Evolutionary conservation across 2,797 vertebrate genomes (phyloP), one percentile per base, ranked within the genome.

Genomic region (Silurus lanzhouensis): DNA sequence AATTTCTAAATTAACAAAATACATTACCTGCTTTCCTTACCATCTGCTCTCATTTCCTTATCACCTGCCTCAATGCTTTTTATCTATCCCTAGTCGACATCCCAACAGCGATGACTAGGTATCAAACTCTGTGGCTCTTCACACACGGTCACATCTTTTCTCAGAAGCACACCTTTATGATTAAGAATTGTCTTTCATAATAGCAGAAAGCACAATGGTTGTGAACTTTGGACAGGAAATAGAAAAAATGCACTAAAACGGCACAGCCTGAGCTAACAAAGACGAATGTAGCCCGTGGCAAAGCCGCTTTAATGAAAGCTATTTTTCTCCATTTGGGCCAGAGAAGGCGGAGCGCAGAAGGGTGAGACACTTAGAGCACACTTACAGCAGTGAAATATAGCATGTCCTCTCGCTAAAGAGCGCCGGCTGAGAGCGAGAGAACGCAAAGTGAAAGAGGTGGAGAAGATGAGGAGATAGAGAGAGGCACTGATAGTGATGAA

Each of bases 311-410:
- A 95, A 96, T 96, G 94, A 95, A 95, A 95, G 93, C 94, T 90
- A 95, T 95, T 95, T 95, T 95, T 96, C 94, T 95, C 91, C 91
- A 94, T 95, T 95, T 95, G 92, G 92, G 89, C 90, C 88, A 88
- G 89, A 91, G 78, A 85, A 87, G 90, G 91, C 91, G 90, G 91
- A 91, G 88, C 67, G 60, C 85, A 81, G 81, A 82, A 83, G 87
- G 90, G 86, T 79, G 88, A 90, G 91, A 90, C 88, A 61, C 81
- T 83, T 91, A 90, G 88, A 89, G 92, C 87, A 90, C 92, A 91
- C 95, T 95, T 93, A 93, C 86, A 91, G 90, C 87, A 78, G 91
- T 94, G 93, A 95, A 95, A 95, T 92, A 95, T 94, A 90, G 92
- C 90, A 89, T 87, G 89, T 91, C 92, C 88, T 86, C 85, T 91